A percentile compares a stretch with the other conserved stretches of the same genome.
phyloP scores from a whole-genome alignment of 2,797 vertebrate genomes.

The Hapalemur alaotrensis region DNA sequence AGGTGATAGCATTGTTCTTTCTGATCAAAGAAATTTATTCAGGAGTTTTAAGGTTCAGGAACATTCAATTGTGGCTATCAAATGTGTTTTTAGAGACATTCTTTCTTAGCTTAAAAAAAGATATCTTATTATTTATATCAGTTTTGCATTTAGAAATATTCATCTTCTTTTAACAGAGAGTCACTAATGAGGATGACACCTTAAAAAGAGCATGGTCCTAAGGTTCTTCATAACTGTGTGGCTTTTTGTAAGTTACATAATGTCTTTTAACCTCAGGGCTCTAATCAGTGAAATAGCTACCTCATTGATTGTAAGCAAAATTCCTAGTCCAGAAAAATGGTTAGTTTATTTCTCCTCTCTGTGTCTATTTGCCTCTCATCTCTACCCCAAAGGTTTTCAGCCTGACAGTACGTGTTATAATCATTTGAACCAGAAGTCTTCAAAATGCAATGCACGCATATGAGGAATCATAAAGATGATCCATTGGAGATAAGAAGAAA shows the following conservation, averaged over 20 bases:
- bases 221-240: background rate
- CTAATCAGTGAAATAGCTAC: background rate
- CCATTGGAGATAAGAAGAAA: background rate
- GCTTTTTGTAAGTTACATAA: background rate
- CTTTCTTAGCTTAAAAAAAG: background rate
- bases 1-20: background rate
- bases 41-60: background rate
- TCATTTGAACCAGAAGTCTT: background rate
- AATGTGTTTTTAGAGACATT: constrained; percentile 2
- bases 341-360: background rate
- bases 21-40: background rate
- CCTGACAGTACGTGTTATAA: background rate
- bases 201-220: background rate
- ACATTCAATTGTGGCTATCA: background rate
- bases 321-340: background rate
- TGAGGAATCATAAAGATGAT: background rate
- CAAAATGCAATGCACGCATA: background rate
- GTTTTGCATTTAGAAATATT: constrained; percentile 13
- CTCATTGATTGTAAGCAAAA: background rate
- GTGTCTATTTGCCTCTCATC: background rate
- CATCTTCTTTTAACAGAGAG: background rate
- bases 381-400: background rate
- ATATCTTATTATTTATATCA: background rate
- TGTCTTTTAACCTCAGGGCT: background rate
- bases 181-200: background rate